Evolutionary conservation across 2,888 invertebrate species (phyloP).

Genomic region (Tenodera sinensis): DNA sequence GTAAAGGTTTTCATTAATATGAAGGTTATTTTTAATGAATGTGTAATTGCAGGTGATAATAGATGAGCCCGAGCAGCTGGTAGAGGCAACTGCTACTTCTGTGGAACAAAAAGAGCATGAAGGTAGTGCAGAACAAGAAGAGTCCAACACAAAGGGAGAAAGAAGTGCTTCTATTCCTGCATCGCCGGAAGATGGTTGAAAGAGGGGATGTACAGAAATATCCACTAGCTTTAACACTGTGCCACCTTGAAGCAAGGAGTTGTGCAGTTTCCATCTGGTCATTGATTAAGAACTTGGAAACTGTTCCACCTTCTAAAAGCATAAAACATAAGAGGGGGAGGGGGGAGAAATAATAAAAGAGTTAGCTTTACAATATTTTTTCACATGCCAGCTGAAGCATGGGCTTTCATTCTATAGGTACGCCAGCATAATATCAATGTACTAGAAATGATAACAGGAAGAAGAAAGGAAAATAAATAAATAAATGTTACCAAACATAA

Average conservation of each 20-base stretch:
- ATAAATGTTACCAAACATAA: neutral
- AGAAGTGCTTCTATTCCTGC: neutral
- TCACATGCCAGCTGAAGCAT: constrained; percentile 13
- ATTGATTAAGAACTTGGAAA: neutral
- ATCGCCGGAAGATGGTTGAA: constrained; percentile 3
- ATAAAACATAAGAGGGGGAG: neutral
- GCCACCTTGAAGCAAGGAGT: neutral
- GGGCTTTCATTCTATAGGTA: constrained; percentile 2
- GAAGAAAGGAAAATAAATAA: neutral
- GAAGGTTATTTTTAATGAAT: neutral
- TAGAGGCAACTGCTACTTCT: neutral
- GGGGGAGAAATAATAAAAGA: neutral
- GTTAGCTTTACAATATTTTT: constrained; percentile 8
- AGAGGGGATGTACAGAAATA: neutral
- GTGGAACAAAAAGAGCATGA: neutral
- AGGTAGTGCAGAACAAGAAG: neutral
- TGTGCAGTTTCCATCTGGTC: neutral
- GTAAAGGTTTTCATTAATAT: neutral
- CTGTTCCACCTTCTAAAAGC: neutral
- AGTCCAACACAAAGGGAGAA: neutral
- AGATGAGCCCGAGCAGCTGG: constrained; percentile 21
- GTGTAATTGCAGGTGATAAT: constrained; percentile 26
- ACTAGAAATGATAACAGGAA: neutral
- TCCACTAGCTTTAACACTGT: neutral
- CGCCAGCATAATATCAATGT: neutral